phyloP scores from a whole-genome alignment of 2,113 vertebrate genomes.

The Conger conger region DNA sequence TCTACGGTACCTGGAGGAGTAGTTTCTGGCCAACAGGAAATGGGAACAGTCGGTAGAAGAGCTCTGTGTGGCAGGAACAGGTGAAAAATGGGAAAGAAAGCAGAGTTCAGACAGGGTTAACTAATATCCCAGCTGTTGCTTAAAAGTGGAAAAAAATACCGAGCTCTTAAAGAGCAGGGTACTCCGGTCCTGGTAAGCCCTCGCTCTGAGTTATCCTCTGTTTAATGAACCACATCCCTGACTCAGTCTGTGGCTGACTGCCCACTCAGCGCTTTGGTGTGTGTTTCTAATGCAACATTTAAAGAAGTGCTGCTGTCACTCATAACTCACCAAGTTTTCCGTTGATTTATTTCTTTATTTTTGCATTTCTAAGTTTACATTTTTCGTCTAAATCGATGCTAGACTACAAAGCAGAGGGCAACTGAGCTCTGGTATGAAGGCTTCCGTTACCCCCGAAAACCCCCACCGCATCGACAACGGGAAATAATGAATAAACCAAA shows the following conservation, averaged over 20 bases:
- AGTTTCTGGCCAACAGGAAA: not conserved
- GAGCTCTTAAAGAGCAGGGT: not conserved
- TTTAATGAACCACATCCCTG: not conserved
- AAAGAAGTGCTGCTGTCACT: too few relatives aligned
- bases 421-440: not conserved
- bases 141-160: not conserved
- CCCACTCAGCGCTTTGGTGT: not conserved
- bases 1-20: not conserved
- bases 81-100: not conserved
- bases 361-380: not conserved
- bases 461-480: not conserved
- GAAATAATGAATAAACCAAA: not conserved
- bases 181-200: not conserved
- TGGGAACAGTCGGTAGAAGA: not conserved
- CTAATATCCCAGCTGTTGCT: not conserved
- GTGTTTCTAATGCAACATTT: not conserved
- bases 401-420: not conserved
- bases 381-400: not conserved
- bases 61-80: not conserved
- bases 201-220: not conserved
- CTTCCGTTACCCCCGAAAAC: too few relatives aligned
- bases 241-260: not conserved
- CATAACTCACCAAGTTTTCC: too few relatives aligned
- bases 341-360: too few relatives aligned
- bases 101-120: not conserved